Evolutionary conservation across 2,113 vertebrate genomes (phyloP), one percentile per base, ranked within the genome.

Genomic region (Xenopus laevis): DNA sequence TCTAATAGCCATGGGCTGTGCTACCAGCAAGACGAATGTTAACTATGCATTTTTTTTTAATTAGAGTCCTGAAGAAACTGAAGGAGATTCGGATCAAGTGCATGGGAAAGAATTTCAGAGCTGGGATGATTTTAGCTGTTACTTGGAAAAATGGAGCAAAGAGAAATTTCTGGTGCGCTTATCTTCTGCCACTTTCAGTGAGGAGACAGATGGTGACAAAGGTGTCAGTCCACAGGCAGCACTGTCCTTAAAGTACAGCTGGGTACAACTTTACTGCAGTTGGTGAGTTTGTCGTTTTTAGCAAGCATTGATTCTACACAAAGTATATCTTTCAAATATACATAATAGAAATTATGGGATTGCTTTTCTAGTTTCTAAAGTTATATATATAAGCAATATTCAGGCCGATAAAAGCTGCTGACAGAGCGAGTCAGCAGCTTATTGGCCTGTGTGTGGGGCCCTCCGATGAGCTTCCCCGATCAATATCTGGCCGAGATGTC

Each of bases 91-190:
- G 13, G 17, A 18, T 23, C 47, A 69, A n/a, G 15, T 69, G 53
- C 44, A 45, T 50, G 74, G 74, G n/a, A 76, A 69, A 45, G 74
- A 76, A 57, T 76, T 76, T 44, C 59, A 33, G 45, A 76, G 74
- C 46, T 76, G 74, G 74, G 74, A 70, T 12, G 74, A 76, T 11
- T 69, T 76, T 62, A 57, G 66, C 2, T 1, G 4, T 20, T 70
- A 45, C 27, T 30, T 76, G n/a, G 66, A 76, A 63, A 33, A 27
- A 13, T 70, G 60, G 50, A 76, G 23, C 53, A 64, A 70, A 64
- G 74, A 69, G 27, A 69, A 64, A 17, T 76, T 27, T n/a, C 4
- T 62, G 33, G 21, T 76, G 7, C 66, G 47, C 11, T 21, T 55
- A 15, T 47, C 70, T 7, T 40, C 15, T 55, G 16, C 74, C 15